These are phyloP conservation scores for Oceanodroma tethys DNA, from an alignment of 2,113 vertebrate genomes.

Conservation along the genomic window DNA sequence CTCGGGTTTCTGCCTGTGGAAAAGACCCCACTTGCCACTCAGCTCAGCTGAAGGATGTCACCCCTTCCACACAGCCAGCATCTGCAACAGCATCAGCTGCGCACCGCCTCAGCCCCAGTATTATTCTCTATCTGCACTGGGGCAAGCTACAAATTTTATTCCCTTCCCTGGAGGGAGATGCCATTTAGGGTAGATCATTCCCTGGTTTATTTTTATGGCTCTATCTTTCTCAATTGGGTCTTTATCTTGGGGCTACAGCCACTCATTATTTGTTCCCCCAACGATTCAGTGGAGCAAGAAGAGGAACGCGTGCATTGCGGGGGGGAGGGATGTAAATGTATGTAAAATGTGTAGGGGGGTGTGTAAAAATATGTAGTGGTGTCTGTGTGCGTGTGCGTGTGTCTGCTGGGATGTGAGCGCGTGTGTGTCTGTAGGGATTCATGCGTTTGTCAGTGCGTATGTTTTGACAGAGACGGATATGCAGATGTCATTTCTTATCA, in stretches of 20 bases:
- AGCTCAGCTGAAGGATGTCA: background rate
- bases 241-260: background rate
- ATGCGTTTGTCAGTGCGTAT: background rate
- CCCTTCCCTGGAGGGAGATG: constrained; percentile 24
- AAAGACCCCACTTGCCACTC: background rate
- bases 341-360: background rate
- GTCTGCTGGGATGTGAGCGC: background rate
- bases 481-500: constrained; percentile 56
- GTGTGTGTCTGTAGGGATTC: background rate
- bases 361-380: background rate
- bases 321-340: background rate
- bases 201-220: background rate
- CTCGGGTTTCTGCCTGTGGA: background rate
- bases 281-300: fast-evolving
- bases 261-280: background rate
- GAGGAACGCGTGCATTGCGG: background rate
- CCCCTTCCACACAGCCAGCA: background rate
- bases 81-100: background rate
- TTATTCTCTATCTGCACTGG: background rate
- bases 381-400: background rate
- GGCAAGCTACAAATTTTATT: background rate
- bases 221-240: background rate
- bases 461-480: background rate
- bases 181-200: constrained; percentile 19
- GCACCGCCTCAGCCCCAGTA: fast-evolving